These are phyloP conservation scores for Takifugu bimaculatus DNA, from an alignment of 2,113 vertebrate species.

Conservation along the genomic window DNA sequence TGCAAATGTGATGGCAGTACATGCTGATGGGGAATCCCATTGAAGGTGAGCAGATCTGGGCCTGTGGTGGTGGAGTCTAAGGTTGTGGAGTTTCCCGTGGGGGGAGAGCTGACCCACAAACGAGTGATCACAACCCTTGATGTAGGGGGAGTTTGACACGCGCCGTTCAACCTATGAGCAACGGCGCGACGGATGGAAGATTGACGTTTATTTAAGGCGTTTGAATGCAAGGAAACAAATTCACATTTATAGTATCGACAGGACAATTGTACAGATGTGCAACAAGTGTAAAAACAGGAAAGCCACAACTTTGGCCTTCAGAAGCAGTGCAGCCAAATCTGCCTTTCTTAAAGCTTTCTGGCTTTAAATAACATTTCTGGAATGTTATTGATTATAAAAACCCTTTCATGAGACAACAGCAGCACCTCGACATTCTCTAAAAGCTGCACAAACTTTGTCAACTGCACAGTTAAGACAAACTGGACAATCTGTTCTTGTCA, in stretches of 20 bases:
- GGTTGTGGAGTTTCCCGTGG: slow-evolving; percentile 59
- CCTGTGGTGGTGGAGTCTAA: slow-evolving; percentile 42
- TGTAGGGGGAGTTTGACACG: too few species aligned
- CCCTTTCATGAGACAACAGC: slow-evolving; percentile 5
- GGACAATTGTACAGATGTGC: slow-evolving; percentile 22
- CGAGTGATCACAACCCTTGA: too few species aligned
- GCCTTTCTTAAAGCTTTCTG: slow-evolving; percentile 7
- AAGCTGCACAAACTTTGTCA: slow-evolving; percentile 20
- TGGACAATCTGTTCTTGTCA: slow-evolving; percentile 12
- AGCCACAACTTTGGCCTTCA: background rate
- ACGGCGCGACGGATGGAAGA: background rate
- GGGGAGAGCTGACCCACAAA: too few species aligned
- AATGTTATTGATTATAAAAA: slow-evolving; percentile 32
- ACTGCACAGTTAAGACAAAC: slow-evolving; percentile 24
- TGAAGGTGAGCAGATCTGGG: slow-evolving; percentile 21
- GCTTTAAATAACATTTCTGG: slow-evolving; percentile 9
- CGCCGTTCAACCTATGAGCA: too few species aligned
- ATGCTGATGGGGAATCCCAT: slow-evolving; percentile 58
- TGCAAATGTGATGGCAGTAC: slow-evolving; percentile 18
- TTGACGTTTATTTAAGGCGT: slow-evolving; percentile 23
- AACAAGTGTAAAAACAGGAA: slow-evolving; percentile 23
- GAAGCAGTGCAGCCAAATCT: slow-evolving; percentile 21
- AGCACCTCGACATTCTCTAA: slow-evolving; percentile 21
- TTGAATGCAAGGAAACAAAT: slow-evolving; percentile 10
- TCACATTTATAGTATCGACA: slow-evolving; percentile 15